Evolutionary conservation across 1,140 invertebrate genomes (phyloP).

Genomic region (Aphaenogaster ashmeadi): DNA sequence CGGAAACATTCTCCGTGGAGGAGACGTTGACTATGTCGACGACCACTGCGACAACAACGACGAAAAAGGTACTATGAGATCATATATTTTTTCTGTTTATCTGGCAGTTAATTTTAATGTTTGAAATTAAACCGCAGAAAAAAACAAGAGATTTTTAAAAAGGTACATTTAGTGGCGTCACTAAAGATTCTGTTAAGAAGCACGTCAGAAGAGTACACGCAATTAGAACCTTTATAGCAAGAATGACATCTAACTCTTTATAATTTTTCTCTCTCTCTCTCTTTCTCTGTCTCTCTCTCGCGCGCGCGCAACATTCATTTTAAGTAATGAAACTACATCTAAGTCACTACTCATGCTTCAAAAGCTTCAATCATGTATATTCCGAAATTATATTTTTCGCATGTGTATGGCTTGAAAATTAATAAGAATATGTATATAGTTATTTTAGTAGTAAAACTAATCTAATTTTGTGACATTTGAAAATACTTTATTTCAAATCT

Average conservation of each 20-base stretch:
- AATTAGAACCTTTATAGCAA: not conserved
- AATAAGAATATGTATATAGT: not conserved
- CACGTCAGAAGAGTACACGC: not conserved
- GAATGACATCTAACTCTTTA: not conserved
- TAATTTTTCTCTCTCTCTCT: not conserved
- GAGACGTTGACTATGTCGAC: slow-evolving; percentile 78
- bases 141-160: not conserved
- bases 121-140: not conserved
- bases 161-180: not conserved
- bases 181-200: not conserved
- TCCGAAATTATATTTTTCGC: not conserved
- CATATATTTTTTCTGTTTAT: slow-evolving; percentile 14
- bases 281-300: not conserved
- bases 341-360: not conserved
- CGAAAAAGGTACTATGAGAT: slow-evolving; percentile 62
- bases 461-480: too few relatives aligned
- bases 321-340: not conserved
- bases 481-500: too few relatives aligned
- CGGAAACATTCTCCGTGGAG: slow-evolving; percentile 83
- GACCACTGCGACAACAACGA: slow-evolving; percentile 57
- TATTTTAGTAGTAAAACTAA: not conserved
- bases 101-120: not conserved
- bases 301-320: not conserved
- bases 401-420: not conserved
- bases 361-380: not conserved